These are phyloP conservation scores for Sphyrna mokarran DNA, from an alignment of 2,113 vertebrate species.

Conservation along the genomic window DNA sequence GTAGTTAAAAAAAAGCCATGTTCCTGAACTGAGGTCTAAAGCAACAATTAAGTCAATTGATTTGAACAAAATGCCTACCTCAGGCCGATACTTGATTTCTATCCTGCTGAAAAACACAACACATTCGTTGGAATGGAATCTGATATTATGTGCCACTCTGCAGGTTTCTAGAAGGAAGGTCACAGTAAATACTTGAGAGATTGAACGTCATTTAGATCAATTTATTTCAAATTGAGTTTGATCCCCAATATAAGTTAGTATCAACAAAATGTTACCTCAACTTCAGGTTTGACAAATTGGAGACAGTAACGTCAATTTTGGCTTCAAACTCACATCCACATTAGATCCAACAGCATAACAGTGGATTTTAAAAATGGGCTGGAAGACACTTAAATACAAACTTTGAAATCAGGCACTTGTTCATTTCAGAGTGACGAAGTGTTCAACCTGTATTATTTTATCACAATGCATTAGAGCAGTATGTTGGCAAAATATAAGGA, in stretches of 20 bases:
- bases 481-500: neutral
- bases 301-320: neutral
- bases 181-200: neutral
- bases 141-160: neutral
- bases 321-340: neutral
- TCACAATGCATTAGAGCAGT: neutral
- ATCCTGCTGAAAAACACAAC: neutral
- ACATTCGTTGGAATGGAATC: neutral
- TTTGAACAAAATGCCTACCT: neutral
- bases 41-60: neutral
- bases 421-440: neutral
- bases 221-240: neutral
- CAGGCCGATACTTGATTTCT: neutral
- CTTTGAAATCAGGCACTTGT: neutral
- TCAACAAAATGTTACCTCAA: neutral
- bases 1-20: neutral
- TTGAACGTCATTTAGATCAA: neutral
- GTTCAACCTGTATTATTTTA: neutral
- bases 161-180: neutral
- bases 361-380: neutral
- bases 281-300: neutral
- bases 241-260: neutral
- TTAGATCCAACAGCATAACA: neutral
- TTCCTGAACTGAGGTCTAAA: neutral
- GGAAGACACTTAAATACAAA: neutral